Evolutionary conservation across 35 echinoderm and acorn worm genomes (phyloP).

Genomic region (Stichopus chloronotus): DNA sequence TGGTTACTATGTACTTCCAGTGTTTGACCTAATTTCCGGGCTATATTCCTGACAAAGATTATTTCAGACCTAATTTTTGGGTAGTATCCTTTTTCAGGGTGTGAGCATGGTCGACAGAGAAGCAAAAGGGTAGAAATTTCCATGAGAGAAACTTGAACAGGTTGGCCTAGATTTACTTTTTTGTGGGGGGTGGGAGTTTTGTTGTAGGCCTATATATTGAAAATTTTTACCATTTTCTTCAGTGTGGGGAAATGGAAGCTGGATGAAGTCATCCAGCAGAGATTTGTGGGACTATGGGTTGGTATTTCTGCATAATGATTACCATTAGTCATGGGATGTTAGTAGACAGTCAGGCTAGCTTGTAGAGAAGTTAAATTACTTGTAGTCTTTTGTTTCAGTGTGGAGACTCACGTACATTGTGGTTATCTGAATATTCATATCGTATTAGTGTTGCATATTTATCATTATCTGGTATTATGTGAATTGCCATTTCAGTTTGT

Average conservation of each 20-base stretch:
- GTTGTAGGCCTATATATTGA: too few relatives aligned
- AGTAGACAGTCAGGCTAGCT: background rate
- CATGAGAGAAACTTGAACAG: background rate
- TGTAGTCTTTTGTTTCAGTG: too few relatives aligned
- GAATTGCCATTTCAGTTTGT: too few relatives aligned
- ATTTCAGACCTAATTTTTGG: conserved; percentile 42
- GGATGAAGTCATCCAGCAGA: background rate
- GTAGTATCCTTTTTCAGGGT: conserved; percentile 32
- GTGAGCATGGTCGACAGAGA: background rate
- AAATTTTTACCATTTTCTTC: background rate
- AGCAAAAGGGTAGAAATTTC: background rate
- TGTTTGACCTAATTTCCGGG: conserved; percentile 25
- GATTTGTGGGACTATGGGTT: background rate
- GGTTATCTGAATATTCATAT: too few relatives aligned
- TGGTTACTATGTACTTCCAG: background rate
- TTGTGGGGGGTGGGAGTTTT: too few relatives aligned
- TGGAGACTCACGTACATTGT: too few relatives aligned
- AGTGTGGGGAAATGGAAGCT: background rate
- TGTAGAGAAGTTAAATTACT: too few relatives aligned
- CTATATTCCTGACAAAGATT: conserved; percentile 3
- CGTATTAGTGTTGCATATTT: too few relatives aligned
- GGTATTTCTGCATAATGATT: conserved; percentile 36
- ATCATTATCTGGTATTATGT: too few relatives aligned
- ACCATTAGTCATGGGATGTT: conserved; percentile 12
- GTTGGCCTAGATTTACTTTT: background rate